phyloP scores from a whole-genome alignment of 2,797 vertebrate genomes.

The Pitangus sulphuratus region DNA sequence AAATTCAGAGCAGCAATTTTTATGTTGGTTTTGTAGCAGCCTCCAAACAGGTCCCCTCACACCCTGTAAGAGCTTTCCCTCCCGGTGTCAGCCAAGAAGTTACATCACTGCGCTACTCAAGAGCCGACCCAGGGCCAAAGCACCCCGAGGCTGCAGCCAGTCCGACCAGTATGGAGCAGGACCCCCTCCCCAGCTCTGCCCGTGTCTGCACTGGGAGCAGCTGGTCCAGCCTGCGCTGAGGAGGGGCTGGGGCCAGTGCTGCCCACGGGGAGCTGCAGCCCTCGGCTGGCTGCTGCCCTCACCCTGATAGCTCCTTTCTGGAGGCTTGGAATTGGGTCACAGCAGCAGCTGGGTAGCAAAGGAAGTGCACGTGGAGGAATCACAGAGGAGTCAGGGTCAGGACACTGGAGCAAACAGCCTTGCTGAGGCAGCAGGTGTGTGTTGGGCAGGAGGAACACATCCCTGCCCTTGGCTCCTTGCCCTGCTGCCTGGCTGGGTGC shows the following conservation, averaged over 20 bases:
- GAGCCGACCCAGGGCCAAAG: neutral
- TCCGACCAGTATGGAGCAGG: neutral
- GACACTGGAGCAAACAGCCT: neutral
- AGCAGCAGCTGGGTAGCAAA: neutral
- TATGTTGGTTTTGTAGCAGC: neutral
- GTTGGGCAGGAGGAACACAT: neutral
- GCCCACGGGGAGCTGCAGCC: neutral
- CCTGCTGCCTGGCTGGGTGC: neutral
- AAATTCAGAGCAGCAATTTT: neutral
- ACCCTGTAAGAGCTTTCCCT: neutral
- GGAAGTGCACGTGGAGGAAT: neutral
- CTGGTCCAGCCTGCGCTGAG: neutral
- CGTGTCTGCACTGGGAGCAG: neutral
- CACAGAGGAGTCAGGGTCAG: rapidly evolving
- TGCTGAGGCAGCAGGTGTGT: conserved; percentile 4
- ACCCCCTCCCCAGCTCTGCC: neutral
- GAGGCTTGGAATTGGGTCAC: neutral
- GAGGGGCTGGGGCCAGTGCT: neutral
- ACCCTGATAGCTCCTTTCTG: neutral
- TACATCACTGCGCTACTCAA: neutral
- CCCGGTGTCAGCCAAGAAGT: neutral
- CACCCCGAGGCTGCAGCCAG: rapidly evolving
- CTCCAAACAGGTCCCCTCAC: neutral
- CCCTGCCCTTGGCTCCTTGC: neutral
- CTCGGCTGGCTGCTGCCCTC: neutral